These are phyloP conservation scores for Oenanthe oenanthe DNA, from an alignment of 2,113 vertebrate species.

Conservation along the genomic window DNA sequence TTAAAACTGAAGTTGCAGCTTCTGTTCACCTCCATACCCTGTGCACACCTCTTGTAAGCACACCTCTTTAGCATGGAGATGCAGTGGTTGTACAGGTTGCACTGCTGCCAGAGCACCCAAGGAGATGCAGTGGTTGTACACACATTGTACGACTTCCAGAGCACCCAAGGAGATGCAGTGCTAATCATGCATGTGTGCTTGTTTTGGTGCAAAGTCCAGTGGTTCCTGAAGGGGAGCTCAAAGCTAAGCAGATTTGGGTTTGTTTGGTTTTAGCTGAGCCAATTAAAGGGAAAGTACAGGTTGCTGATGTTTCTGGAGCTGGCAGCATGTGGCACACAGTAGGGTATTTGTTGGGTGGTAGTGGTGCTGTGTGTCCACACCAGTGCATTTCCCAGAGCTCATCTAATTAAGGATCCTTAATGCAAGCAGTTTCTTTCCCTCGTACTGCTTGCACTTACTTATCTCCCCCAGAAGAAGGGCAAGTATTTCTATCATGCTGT, in stretches of 20 bases:
- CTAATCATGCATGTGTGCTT: neutral
- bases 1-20: neutral
- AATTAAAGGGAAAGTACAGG: neutral
- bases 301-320: neutral
- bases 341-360: accelerated
- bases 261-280: neutral
- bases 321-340: neutral
- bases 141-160: neutral
- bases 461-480: neutral
- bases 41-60: neutral
- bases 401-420: neutral
- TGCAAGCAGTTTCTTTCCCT: neutral
- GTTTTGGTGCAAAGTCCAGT: neutral
- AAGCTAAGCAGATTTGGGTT: neutral
- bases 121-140: neutral
- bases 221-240: slow-evolving; percentile 20
- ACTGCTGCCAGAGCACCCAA: neutral
- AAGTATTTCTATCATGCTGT: neutral
- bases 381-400: neutral
- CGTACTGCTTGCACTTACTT: neutral
- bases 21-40: neutral
- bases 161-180: neutral
- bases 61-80: neutral
- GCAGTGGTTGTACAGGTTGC: neutral
- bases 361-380: neutral